A percentile compares a stretch with the other conserved stretches of the same genome.
phyloP scores from a whole-genome alignment of 2,797 vertebrate species.

The Semaprochilodus insignis region DNA sequence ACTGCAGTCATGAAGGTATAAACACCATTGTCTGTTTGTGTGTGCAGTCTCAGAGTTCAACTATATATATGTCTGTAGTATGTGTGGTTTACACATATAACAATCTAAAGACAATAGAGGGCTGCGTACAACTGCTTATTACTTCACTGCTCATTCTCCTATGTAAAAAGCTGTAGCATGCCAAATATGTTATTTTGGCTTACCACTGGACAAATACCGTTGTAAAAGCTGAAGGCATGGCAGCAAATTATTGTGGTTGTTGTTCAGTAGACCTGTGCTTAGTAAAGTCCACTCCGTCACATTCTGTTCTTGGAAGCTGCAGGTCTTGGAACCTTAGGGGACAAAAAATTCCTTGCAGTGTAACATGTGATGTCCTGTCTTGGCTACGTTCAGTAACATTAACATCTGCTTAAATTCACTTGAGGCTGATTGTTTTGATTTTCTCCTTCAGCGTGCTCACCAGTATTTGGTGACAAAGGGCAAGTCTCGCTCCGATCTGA shows the following conservation, averaged over 20 bases:
- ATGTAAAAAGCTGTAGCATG: not conserved
- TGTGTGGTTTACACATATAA: not conserved
- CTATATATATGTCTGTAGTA: not conserved
- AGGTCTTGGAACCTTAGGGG: slow-evolving; percentile 25
- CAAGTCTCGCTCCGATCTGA: slow-evolving; percentile 70
- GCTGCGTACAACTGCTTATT: too few relatives aligned
- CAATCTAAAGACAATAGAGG: not conserved
- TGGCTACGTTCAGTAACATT: slow-evolving; percentile 24
- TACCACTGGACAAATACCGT: not conserved
- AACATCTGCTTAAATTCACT: slow-evolving; percentile 63
- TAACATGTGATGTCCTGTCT: not conserved
- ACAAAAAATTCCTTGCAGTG: slow-evolving; percentile 9
- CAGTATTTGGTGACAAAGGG: slow-evolving; percentile 82
- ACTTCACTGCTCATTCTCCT: not conserved
- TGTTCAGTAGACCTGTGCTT: not conserved
- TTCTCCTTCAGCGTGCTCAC: slow-evolving; percentile 79
- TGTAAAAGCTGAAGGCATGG: not conserved
- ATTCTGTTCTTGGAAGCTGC: slow-evolving; percentile 41
- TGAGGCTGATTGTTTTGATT: not conserved
- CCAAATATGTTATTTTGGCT: not conserved
- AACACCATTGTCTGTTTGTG: not conserved
- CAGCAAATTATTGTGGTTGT: slow-evolving; percentile 31
- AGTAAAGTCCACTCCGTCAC: slow-evolving; percentile 40
- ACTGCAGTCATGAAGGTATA: slow-evolving; percentile 87
- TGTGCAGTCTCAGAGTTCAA: not conserved